Conservation (phyloP, 2,797 vertebrate genomes). For the Scarus forsteni region DNA sequence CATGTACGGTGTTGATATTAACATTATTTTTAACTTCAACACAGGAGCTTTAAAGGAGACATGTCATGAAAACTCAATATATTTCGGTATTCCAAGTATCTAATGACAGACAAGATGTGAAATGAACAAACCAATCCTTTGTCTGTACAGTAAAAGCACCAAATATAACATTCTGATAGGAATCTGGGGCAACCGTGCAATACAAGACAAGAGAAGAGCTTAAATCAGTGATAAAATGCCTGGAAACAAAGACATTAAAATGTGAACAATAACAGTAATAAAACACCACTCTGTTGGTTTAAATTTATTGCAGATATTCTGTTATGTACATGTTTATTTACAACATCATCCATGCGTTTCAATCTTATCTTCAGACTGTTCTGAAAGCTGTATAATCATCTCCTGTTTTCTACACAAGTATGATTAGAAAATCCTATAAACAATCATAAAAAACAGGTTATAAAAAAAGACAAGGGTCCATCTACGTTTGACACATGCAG, state of each 20-base stretch:
- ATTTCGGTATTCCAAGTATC: no score
- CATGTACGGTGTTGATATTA: not conserved
- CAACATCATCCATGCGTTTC: conserved; percentile 72
- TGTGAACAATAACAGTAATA: not conserved
- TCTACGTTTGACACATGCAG: conserved; percentile 74
- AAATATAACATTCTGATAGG: no score
- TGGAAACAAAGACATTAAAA: not conserved
- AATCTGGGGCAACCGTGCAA: not conserved
- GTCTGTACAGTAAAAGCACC: no score
- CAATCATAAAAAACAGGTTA: conserved; percentile 68
- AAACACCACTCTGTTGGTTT: conserved; percentile 47
- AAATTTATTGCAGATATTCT: conserved; percentile 84
- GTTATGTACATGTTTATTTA: conserved; percentile 87
- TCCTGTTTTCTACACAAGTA: conserved; percentile 68
- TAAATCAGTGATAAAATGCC: not conserved
- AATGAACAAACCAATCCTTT: no score
- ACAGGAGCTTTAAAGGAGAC: no score
- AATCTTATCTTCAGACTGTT: conserved; percentile 57
- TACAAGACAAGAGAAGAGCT: not conserved
- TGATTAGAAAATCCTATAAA: conserved; percentile 76
- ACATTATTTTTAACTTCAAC: not conserved
- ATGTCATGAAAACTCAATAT: no score
- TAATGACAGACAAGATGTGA: no score
- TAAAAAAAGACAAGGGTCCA: conserved; percentile 67
- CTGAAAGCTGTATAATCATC: conserved; percentile 65